These are phyloP conservation scores for Stenodera caucasica DNA, from an alignment of 2,888 invertebrate genomes.

Conservation along the genomic window DNA sequence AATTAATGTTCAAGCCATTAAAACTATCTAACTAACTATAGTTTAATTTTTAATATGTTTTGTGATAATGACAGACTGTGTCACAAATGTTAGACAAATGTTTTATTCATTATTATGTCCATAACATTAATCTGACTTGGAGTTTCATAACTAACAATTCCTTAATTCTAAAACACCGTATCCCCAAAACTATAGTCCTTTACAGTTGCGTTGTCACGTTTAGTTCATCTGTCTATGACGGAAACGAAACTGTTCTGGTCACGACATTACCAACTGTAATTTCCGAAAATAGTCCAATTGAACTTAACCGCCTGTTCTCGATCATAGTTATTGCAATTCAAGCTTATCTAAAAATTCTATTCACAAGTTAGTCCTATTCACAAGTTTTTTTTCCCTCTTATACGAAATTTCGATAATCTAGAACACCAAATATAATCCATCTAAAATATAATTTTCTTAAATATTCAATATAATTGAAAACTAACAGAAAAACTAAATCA, in stretches of 20 bases:
- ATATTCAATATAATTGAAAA: too few species aligned
- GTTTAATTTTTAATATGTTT: conserved; percentile 33
- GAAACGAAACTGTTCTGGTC: conserved; percentile 31
- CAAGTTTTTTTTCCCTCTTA: too few species aligned
- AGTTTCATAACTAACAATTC: conserved; percentile 35
- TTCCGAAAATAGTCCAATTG: conserved; percentile 26
- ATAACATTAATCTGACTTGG: conserved; percentile 26
- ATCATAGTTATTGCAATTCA: conserved; percentile 19
- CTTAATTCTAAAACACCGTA: conserved; percentile 25
- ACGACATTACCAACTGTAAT: conserved; percentile 26
- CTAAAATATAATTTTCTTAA: too few species aligned
- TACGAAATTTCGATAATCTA: too few species aligned
- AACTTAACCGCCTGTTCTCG: conserved; percentile 26
- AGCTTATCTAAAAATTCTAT: neutral
- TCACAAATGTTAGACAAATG: conserved; percentile 1
- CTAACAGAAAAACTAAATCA: too few species aligned
- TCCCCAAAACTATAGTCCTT: conserved; percentile 30
- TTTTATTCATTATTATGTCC: conserved; percentile 36
- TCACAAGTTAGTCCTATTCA: too few species aligned
- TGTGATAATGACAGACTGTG: conserved; percentile 33
- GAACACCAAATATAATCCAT: too few species aligned
- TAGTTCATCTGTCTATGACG: conserved; percentile 41
- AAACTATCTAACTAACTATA: conserved; percentile 9
- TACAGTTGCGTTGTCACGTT: conserved; percentile 39
- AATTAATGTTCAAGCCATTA: conserved; percentile 18